A percentile compares a stretch with the other conserved stretches of the same genome.
Evolutionary conservation across 2,888 invertebrate species (phyloP).

Genomic region (Ephialtes manifestator): DNA sequence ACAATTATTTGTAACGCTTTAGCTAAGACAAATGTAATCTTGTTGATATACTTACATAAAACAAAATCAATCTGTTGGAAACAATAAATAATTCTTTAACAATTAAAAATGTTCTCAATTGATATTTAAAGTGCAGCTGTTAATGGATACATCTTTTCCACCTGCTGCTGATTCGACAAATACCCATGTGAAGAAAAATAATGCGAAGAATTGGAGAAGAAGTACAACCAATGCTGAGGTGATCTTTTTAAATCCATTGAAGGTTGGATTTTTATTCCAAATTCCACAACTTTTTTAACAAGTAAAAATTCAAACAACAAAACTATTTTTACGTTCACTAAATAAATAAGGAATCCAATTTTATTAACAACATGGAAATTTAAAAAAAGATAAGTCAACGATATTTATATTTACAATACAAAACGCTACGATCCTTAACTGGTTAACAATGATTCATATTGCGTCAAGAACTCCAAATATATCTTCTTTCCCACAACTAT

Average conservation of each 20-base stretch:
- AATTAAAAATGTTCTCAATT: background rate
- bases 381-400: background rate
- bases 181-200: background rate
- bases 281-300: too few relatives aligned
- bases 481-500: background rate
- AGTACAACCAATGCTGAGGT: background rate
- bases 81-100: conserved; percentile 77
- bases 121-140: background rate
- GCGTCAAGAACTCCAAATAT: background rate
- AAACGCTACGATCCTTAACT: background rate
- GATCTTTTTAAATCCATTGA: too few relatives aligned
- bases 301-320: too few relatives aligned
- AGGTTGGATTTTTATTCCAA: too few relatives aligned
- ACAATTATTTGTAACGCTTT: conserved; percentile 73
- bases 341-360: background rate
- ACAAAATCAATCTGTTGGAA: conserved; percentile 69
- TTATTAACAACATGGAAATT: background rate
- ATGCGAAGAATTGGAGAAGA: background rate
- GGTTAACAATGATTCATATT: background rate
- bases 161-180: background rate
- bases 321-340: too few relatives aligned
- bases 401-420: background rate
- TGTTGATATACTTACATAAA: conserved; percentile 71
- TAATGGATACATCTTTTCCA: background rate
- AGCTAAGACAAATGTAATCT: conserved; percentile 73